These are phyloP conservation scores for Oreochromis mossambicus DNA, from an alignment of 2,797 vertebrate species.

Conservation along the genomic window DNA sequence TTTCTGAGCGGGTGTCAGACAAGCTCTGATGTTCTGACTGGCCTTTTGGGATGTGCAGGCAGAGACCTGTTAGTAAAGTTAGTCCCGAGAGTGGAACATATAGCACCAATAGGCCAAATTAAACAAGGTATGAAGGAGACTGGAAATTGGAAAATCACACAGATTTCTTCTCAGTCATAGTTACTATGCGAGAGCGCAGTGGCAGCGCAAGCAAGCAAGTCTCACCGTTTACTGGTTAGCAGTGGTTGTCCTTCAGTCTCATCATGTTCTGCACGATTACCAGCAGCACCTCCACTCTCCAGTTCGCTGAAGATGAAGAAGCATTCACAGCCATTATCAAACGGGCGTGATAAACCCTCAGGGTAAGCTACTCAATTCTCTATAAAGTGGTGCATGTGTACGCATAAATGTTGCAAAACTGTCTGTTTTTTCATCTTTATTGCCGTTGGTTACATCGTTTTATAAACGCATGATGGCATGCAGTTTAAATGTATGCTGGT, in stretches of 20 bases:
- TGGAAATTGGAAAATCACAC: not conserved
- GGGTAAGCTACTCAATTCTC: not conserved
- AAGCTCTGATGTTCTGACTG: constrained; percentile 3
- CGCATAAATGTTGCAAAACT: not conserved
- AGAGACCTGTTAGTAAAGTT: not conserved
- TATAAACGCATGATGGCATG: not conserved
- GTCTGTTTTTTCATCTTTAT: not conserved
- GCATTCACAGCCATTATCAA: not conserved
- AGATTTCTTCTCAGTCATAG: not conserved
- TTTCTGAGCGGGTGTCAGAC: not conserved
- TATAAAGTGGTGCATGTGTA: not conserved
- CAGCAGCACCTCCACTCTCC: not conserved
- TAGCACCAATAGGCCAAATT: not conserved
- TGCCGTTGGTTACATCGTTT: not conserved
- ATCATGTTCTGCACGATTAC: not conserved
- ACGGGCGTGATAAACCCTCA: not conserved
- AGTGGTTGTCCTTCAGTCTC: not conserved
- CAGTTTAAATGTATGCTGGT: not conserved
- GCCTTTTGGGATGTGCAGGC: not conserved
- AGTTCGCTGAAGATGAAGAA: not conserved
- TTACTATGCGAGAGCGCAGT: not conserved
- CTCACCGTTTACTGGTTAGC: constrained; percentile 16
- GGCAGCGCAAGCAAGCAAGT: not conserved
- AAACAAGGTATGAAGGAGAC: not conserved
- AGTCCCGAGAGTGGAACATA: constrained; percentile 6